These are phyloP conservation scores for Ellobius talpinus DNA, from an alignment of 2,113 vertebrate genomes.

Conservation along the genomic window DNA sequence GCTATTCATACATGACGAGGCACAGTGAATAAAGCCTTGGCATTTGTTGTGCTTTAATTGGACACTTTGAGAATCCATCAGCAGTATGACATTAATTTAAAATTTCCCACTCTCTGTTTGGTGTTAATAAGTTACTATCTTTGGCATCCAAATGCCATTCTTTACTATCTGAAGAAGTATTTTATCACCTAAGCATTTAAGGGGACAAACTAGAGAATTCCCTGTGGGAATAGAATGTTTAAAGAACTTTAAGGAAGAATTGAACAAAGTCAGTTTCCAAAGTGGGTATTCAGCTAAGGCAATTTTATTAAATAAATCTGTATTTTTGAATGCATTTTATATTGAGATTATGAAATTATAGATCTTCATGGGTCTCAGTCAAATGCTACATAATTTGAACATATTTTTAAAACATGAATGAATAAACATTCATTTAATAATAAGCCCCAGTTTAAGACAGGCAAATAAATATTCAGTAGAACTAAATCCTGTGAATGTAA, in stretches of 20 bases:
- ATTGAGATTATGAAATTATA: neutral
- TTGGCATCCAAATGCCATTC: neutral
- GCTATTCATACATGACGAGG: neutral
- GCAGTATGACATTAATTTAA: neutral
- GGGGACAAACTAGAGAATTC: neutral
- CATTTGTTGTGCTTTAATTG: no score
- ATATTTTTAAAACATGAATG: neutral
- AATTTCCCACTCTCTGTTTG: neutral
- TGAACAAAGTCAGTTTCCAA: neutral
- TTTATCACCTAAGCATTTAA: neutral
- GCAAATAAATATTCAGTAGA: neutral
- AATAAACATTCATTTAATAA: neutral
- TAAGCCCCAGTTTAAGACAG: no score
- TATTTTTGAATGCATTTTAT: neutral
- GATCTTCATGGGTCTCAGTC: neutral
- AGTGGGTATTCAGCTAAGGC: neutral
- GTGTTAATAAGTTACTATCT: neutral
- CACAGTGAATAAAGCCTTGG: neutral
- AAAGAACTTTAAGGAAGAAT: neutral
- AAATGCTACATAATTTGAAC: neutral
- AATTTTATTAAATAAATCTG: neutral
- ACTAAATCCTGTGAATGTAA: neutral
- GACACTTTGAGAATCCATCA: neutral
- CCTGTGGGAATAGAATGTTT: neutral
- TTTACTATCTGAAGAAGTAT: neutral